A percentile compares a stretch with the other conserved stretches of the same genome.
phyloP scores from a whole-genome alignment of 1,140 invertebrate genomes.

The Lepidurus couesii region DNA sequence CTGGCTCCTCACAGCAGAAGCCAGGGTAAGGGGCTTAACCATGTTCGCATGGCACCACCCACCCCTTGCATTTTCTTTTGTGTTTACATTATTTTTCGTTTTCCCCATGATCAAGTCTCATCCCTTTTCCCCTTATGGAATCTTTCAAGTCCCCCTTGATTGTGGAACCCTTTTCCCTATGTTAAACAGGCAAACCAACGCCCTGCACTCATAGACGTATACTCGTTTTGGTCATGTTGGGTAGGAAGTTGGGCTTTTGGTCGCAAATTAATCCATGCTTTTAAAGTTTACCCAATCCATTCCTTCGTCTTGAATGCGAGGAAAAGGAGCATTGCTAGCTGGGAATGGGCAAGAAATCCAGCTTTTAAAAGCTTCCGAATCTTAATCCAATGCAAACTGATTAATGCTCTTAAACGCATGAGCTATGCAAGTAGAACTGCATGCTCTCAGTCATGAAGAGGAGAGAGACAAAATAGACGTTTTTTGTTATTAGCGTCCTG shows the following conservation, averaged over 20 bases:
- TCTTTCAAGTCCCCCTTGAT: no score
- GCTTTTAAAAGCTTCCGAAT: neutral
- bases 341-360: neutral
- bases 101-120: neutral
- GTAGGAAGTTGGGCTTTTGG: neutral
- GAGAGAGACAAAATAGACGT: no score
- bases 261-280: constrained; percentile 20
- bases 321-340: neutral
- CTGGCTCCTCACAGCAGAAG: constrained; percentile 78
- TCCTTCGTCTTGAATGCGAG: neutral
- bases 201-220: no score
- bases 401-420: constrained; percentile 8
- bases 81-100: constrained; percentile 28
- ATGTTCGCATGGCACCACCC: constrained; percentile 35
- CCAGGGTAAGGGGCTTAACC: constrained; percentile 66
- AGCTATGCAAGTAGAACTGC: neutral
- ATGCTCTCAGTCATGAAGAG: constrained; percentile 25
- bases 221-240: no score
- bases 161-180: no score
- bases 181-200: no score
- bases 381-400: neutral
- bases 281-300: neutral
- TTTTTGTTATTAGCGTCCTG: neutral
- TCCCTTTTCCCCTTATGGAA: constrained; percentile 23
- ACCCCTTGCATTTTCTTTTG: constrained; percentile 33